These are phyloP conservation scores for Mycetomoellerius zeteki DNA, from an alignment of 1,140 invertebrate genomes.

Conservation along the genomic window DNA sequence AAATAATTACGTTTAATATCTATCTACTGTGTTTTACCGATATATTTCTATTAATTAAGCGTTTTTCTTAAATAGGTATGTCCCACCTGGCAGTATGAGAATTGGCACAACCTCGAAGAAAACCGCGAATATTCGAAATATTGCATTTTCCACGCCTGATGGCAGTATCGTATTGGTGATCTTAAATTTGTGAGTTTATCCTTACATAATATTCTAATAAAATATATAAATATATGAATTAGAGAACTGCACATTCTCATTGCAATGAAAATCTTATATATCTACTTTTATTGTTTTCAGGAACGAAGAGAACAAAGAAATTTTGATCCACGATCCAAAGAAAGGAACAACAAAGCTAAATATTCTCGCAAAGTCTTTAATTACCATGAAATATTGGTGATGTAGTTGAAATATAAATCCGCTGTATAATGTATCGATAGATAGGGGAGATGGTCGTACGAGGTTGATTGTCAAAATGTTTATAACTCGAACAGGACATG, in stretches of 20 bases:
- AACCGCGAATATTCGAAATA: background rate
- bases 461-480: no score
- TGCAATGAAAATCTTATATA: background rate
- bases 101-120: constrained; percentile 14
- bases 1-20: background rate
- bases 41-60: constrained; percentile 13
- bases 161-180: constrained; percentile 9
- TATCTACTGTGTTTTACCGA: background rate
- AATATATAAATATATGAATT: background rate
- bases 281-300: constrained; percentile 31
- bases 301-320: background rate
- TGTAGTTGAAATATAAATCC: background rate
- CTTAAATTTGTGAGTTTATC: constrained; percentile 42
- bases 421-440: background rate
- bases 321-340: constrained; percentile 32
- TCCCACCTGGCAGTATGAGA: constrained; percentile 28
- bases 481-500: no score
- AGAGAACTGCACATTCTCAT: background rate
- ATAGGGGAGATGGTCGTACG: no score
- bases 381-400: constrained; percentile 52
- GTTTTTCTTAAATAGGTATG: constrained; percentile 22
- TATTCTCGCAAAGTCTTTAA: constrained; percentile 28
- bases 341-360: constrained; percentile 41
- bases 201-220: background rate
- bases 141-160: constrained; percentile 39